phyloP scores from a whole-genome alignment of 2,797 vertebrate genomes.

The Sebastiscus albofasciatus region DNA sequence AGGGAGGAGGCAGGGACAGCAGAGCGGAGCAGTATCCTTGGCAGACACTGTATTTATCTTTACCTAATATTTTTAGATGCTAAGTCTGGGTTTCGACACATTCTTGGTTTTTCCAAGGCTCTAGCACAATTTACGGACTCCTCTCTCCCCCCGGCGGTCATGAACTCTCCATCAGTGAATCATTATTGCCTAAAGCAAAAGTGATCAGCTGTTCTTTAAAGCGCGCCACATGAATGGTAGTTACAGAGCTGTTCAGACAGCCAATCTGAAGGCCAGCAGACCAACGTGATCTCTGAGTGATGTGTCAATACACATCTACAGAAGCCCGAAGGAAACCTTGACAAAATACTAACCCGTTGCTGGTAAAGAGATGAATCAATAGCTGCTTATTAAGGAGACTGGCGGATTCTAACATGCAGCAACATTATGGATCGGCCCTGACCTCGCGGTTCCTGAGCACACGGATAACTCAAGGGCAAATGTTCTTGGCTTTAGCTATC shows the following conservation, averaged over 20 bases:
- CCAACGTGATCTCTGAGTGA: neutral
- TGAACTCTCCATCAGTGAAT: constrained; percentile 59
- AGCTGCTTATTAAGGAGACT: neutral
- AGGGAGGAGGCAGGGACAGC: constrained; percentile 62
- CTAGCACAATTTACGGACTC: constrained; percentile 32
- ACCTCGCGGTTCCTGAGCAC: constrained; percentile 9
- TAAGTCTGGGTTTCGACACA: constrained; percentile 59
- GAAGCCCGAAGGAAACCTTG: constrained; percentile 11
- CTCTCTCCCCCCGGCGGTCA: constrained; percentile 32
- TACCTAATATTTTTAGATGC: constrained; percentile 68
- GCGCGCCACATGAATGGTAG: neutral
- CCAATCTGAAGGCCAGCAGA: constrained; percentile 14
- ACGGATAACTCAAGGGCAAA: constrained; percentile 27
- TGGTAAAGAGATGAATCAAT: constrained; percentile 30
- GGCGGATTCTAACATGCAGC: neutral
- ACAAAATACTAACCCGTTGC: neutral
- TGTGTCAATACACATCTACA: constrained; percentile 12
- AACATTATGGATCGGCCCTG: neutral
- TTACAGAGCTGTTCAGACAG: constrained; percentile 2
- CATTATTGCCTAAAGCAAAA: constrained; percentile 18
- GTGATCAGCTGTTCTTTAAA: constrained; percentile 37
- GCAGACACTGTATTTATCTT: constrained; percentile 69
- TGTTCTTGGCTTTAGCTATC: constrained; percentile 29
- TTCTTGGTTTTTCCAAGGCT: constrained; percentile 60
- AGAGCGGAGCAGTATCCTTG: constrained; percentile 63